A percentile compares a stretch with the other conserved stretches of the same genome.
Conservation (phyloP, 2,888 invertebrate genomes). For the Hydrotaea diabolus region DNA sequence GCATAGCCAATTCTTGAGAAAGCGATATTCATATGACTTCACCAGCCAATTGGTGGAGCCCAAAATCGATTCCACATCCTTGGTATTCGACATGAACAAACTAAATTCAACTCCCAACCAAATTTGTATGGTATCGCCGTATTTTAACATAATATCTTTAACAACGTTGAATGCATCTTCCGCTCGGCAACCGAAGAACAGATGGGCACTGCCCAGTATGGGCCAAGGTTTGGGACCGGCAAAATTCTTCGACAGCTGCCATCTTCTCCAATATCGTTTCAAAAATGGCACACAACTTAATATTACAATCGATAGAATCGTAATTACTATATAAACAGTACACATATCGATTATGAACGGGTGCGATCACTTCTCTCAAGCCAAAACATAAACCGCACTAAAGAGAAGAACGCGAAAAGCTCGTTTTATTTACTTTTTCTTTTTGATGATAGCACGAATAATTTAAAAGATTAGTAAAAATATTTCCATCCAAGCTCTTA, state of each 20-base stretch:
- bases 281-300: conserved; percentile 24
- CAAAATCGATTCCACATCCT: conserved; percentile 70
- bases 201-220: conserved; percentile 81
- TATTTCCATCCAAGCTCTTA: no score
- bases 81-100: conserved; percentile 69
- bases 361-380: background rate
- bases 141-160: conserved; percentile 76
- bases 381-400: no score
- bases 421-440: no score
- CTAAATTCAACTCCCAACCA: conserved; percentile 68
- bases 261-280: background rate
- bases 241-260: conserved; percentile 67
- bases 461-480: no score
- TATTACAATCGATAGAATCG: background rate
- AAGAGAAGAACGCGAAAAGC: no score
- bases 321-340: conserved; percentile 4
- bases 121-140: conserved; percentile 70
- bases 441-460: background rate
- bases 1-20: conserved; percentile 71
- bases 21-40: conserved; percentile 70
- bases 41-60: conserved; percentile 63
- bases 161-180: conserved; percentile 76
- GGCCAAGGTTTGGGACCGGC: conserved; percentile 80
- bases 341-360: conserved; percentile 20
- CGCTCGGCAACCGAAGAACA: conserved; percentile 80